A percentile compares a stretch with the other conserved stretches of the same genome.
Evolutionary conservation across 2,113 vertebrate genomes (phyloP).

Genomic region (Promerops cafer): DNA sequence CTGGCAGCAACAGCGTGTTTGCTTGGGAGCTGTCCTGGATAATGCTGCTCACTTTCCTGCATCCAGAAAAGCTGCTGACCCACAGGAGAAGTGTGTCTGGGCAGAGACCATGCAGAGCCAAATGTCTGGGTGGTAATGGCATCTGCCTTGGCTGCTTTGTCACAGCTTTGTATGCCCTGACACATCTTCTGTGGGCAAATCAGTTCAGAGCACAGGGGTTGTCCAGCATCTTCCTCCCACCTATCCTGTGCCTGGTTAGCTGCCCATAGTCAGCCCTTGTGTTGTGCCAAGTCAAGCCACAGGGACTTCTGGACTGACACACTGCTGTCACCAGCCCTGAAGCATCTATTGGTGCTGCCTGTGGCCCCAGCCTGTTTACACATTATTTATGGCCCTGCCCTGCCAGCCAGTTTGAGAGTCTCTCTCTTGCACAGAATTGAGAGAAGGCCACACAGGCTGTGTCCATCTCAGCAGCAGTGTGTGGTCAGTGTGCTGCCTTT

Average conservation of each 20-base stretch:
- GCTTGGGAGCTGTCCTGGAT: background rate
- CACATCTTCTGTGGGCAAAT: background rate
- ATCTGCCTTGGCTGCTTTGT: background rate
- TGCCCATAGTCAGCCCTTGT: background rate
- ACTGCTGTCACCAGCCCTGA: background rate
- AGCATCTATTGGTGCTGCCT: background rate
- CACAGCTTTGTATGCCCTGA: rapidly evolving
- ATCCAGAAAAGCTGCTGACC: background rate
- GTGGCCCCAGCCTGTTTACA: background rate
- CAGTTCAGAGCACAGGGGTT: background rate
- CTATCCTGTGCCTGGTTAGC: background rate
- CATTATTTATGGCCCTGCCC: background rate
- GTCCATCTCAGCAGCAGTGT: background rate
- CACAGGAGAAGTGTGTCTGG: background rate
- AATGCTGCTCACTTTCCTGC: background rate
- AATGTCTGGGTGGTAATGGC: background rate
- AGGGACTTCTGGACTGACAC: background rate
- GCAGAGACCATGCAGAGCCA: background rate
- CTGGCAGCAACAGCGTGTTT: background rate
- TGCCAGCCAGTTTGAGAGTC: background rate
- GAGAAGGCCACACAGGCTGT: background rate
- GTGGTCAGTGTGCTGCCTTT: background rate
- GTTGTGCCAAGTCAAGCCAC: background rate
- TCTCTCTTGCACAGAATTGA: background rate
- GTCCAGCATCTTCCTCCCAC: background rate